A percentile compares a stretch with the other conserved stretches of the same genome.
Conservation (phyloP, 1,140 invertebrate species). For the Pentalonia nigronervosa region DNA sequence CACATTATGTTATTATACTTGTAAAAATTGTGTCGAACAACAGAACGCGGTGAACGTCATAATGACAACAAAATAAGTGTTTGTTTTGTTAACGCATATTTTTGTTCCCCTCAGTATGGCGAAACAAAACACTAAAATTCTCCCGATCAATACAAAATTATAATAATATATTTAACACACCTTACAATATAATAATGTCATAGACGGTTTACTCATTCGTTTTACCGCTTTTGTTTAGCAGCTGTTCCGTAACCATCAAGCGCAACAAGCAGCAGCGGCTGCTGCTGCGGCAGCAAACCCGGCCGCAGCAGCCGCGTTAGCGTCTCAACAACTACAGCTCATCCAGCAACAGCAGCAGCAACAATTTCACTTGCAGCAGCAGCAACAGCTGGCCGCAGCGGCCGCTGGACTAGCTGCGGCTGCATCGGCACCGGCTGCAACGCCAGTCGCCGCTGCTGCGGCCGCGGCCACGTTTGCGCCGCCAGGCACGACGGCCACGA, state of each 20-base stretch:
- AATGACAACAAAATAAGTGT: background rate
- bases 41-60: background rate
- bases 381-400: slow-evolving; percentile 70
- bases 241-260: slow-evolving; percentile 80
- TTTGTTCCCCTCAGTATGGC: background rate
- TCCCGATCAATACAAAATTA: background rate
- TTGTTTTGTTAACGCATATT: background rate
- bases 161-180: background rate
- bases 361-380: slow-evolving; percentile 71
- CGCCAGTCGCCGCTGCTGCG: slow-evolving; percentile 70
- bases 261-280: slow-evolving; percentile 54
- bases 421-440: slow-evolving; percentile 66
- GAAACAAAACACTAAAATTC: background rate
- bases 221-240: slow-evolving; percentile 71
- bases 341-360: slow-evolving; percentile 75
- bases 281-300: slow-evolving; percentile 61
- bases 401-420: slow-evolving; percentile 62
- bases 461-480: slow-evolving; percentile 63
- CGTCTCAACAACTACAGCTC: slow-evolving; percentile 69
- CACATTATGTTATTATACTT: background rate
- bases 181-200: background rate
- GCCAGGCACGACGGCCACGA: slow-evolving; percentile 69
- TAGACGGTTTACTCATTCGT: background rate
- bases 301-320: slow-evolving; percentile 66
- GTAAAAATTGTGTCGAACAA: background rate